Base-by-base conservation (phyloP, 37 sponge, comb jelly and placozoan genomes). In the Cladorhizidae sp. region DNA sequence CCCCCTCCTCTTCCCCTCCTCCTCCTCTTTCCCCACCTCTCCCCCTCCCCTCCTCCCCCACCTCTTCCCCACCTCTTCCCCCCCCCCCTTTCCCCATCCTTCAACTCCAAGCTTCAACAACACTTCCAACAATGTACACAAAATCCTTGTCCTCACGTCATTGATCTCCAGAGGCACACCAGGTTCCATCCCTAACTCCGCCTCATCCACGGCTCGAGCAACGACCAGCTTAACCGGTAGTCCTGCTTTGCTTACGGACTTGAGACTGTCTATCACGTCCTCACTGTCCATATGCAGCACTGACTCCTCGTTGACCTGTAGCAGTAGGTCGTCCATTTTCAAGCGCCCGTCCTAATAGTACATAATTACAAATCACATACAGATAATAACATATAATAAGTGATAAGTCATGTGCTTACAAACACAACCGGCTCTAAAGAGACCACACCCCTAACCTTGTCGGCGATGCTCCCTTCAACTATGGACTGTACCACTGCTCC, bases 301-400 rank as follows among this genome's bases (percentile, higher is more conserved):
- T 52, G 67, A 76, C 50, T 80, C 58, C 33, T 86, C 83, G 58
- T 95, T 91, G 62, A 95, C 82, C 67, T 87, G 81, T 7, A 95
- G 76, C 57, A 95, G 73, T 56, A 74, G 69, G 80, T 95, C 95
- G 22, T 79, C 76, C 40, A 28, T 22, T 25, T 42, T 61, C 50
- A 95, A 76, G 5, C 87, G 81, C 2, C 90, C 90, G 54, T 95
- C 93, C 89, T 87, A 29, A 35, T 67, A 22, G 42, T 17, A 73
- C 28, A 49, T 49, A 52, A n/a, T 70, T 70, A 23, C 11, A 12
- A 41, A 18, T 70, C 15, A 40, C 26, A 73, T 49, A 52, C 40
- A 39, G 38, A 36, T 38, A 14, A 40, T 31, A 68, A n/a, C n/a
- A n/a, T n/a, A n/a, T n/a, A n/a, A n/a, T n/a, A n/a, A n/a, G n/a